Conservation (phyloP, 2,797 vertebrate genomes). For the Megaceryle alcyon region DNA sequence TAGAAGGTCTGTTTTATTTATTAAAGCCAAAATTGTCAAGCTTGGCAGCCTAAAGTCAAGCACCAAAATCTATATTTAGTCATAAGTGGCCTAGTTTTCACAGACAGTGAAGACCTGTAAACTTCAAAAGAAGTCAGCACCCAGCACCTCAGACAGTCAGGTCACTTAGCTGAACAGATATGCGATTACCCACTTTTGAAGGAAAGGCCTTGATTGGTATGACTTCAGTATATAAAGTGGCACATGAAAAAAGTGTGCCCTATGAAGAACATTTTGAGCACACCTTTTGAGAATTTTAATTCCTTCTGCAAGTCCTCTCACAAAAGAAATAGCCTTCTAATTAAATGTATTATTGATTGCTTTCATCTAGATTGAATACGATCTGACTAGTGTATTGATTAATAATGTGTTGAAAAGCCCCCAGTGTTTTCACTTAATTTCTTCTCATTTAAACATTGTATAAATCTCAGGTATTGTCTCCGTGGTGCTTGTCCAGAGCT, state of each 20-base stretch:
- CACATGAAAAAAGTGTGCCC: neutral
- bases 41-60: neutral
- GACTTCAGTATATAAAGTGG: neutral
- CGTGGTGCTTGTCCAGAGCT: neutral
- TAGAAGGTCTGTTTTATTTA: slow-evolving; percentile 1
- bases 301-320: slow-evolving; percentile 48
- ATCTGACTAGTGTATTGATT: neutral
- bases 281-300: neutral
- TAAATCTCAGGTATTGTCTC: slow-evolving; percentile 3
- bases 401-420: slow-evolving; percentile 20
- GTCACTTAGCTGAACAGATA: neutral
- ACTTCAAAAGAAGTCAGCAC: neutral
- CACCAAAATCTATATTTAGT: slow-evolving; percentile 21
- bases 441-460: neutral
- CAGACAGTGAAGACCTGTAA: neutral
- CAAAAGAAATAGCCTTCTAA: slow-evolving; percentile 52
- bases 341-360: slow-evolving; percentile 59
- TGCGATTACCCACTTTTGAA: neutral
- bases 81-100: slow-evolving; percentile 8
- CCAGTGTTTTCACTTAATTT: slow-evolving; percentile 19
- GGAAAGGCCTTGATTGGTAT: neutral
- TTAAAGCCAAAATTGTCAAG: neutral
- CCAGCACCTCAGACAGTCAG: neutral
- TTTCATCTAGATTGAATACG: slow-evolving; percentile 20
- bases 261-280: neutral